Base-by-base conservation (phyloP, 2,888 invertebrate genomes). In the Mesodorylaimus sp. region DNA sequence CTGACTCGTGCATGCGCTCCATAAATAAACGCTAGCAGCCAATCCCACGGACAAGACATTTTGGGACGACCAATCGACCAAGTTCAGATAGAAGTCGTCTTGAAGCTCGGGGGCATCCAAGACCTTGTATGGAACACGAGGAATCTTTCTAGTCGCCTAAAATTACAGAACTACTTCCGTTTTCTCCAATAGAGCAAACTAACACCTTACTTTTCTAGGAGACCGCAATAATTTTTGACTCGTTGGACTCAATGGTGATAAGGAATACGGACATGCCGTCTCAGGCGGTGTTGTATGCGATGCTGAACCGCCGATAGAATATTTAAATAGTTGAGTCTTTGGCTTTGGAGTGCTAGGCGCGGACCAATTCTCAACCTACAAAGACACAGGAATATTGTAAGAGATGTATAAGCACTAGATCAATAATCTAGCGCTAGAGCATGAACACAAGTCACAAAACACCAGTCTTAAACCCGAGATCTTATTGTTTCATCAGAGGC, bases 1-100 rank as follows among this genome's bases (percentile, higher is more conserved):
- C 76, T 95, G 91, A 68, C 91, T 91, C 54, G 93, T 97, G 66
- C 88, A 89, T 10, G 97, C 97, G 61, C 89, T 93, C 97, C 97
- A 97, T 53, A 97, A 73, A 68, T 97, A 97, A 0, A 97, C 97
- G 68, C 93, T 93, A 62, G 87, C 87, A 29, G 91, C 91, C 23
- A 99, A 74, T 0, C 95, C 97, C 2, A 97, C 97, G 66, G 91
- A 89, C 53, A 97, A 78, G 32, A 97, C 88, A 70, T 99, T 99
- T 71, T 89, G 89, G 47, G 91, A 86, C 3, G 93, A 93, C 97
- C 97, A 97, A 69, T 97, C 97, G 32, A 99, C 95, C 54, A 99
- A 76, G 72, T 99, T 97, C 58, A 99, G 72, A 68, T 93, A 93
- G 74, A 97, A 99, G 72, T 99, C 97, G 71, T 99, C 97, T 72